A percentile compares a stretch with the other conserved stretches of the same genome.
phyloP scores from a whole-genome alignment of 2,797 vertebrate species.

The Rhinoraja longicauda region DNA sequence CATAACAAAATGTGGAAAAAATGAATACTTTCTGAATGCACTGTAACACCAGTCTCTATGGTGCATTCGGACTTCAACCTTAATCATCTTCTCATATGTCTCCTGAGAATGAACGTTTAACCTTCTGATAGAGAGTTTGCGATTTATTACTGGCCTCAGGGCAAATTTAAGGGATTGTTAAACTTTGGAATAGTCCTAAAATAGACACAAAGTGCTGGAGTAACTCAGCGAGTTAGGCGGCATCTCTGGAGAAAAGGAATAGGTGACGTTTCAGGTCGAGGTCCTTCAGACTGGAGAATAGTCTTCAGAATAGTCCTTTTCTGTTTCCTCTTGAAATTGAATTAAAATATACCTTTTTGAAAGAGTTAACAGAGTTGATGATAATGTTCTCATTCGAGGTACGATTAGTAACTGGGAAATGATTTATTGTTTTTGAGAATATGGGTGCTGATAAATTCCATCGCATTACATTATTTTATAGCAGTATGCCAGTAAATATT shows the following conservation, averaged over 20 bases:
- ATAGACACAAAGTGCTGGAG: no score
- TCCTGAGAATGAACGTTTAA: not conserved
- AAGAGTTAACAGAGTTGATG: not conserved
- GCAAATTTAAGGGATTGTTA: not conserved
- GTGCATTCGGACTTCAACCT: not conserved
- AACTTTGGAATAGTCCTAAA: not conserved
- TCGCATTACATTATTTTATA: no score
- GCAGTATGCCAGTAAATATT: no score
- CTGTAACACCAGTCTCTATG: not conserved
- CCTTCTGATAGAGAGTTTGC: no score
- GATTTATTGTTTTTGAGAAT: not conserved
- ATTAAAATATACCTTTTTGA: not conserved
- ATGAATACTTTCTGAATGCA: no score
- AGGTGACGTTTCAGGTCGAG: no score
- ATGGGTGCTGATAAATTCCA: not conserved
- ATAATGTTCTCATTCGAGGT: not conserved
- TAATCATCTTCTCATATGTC: not conserved
- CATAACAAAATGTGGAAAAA: no score
- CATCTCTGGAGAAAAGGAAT: no score
- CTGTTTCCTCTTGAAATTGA: not conserved
- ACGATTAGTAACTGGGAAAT: not conserved
- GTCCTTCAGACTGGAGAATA: no score
- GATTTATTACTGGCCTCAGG: not conserved
- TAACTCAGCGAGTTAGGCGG: no score
- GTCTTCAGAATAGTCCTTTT: not conserved